These are phyloP conservation scores for Tetramorium simillimum DNA, from an alignment of 1,140 invertebrate species.

Conservation along the genomic window DNA sequence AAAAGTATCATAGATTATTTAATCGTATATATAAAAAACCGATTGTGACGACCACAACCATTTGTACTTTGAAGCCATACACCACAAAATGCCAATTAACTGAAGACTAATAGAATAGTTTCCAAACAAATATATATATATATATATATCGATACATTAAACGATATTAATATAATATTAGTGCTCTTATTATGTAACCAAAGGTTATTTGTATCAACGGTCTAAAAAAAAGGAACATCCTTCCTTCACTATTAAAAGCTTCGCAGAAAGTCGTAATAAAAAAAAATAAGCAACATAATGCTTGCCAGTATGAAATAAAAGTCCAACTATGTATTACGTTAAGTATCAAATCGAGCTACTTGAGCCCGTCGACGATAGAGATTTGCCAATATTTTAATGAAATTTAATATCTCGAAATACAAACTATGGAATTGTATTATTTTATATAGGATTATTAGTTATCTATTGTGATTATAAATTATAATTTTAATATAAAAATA, in stretches of 20 bases:
- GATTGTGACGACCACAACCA: constrained; percentile 54
- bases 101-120: constrained; percentile 81
- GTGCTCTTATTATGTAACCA: constrained; percentile 74
- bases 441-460: constrained; percentile 14
- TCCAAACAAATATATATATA: constrained; percentile 64
- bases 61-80: constrained; percentile 76
- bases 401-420: not conserved
- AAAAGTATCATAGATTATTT: constrained; percentile 31
- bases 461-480: not conserved
- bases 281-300: constrained; percentile 61
- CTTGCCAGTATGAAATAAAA: constrained; percentile 67
- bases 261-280: constrained; percentile 49
- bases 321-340: constrained; percentile 38
- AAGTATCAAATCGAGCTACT: constrained; percentile 33
- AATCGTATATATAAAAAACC: not conserved
- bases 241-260: constrained; percentile 56
- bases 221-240: constrained; percentile 53
- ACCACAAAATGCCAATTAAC: constrained; percentile 83
- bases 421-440: not conserved
- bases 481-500: constrained; percentile 1
- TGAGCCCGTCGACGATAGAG: not conserved
- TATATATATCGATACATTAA: constrained; percentile 66
- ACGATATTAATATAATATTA: constrained; percentile 74
- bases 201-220: constrained; percentile 74
- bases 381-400: constrained; percentile 16